phyloP scores from a whole-genome alignment of 2,888 invertebrate genomes.

The Sesia apiformis region DNA sequence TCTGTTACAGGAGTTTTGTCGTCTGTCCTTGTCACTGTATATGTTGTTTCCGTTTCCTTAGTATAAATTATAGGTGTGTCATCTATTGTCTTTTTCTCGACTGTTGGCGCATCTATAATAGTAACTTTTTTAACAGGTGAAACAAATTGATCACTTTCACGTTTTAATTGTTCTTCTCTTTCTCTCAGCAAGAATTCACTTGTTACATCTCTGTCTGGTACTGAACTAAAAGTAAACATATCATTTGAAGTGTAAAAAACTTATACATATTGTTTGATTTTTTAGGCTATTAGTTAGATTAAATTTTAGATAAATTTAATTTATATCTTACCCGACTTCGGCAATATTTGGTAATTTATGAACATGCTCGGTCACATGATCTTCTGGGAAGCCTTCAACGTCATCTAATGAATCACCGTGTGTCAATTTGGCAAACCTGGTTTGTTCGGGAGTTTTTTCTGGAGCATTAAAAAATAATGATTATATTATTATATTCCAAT shows the following conservation, averaged over 20 bases:
- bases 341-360: slow-evolving; percentile 64
- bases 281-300: no score
- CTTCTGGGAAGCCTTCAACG: slow-evolving; percentile 69
- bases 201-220: slow-evolving; percentile 39
- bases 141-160: slow-evolving; percentile 24
- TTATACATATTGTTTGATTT: no score
- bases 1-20: slow-evolving; percentile 22
- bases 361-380: slow-evolving; percentile 58
- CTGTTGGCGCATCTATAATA: slow-evolving; percentile 5
- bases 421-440: slow-evolving; percentile 43
- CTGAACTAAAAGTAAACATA: slow-evolving; percentile 23
- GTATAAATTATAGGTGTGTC: slow-evolving; percentile 22
- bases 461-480: slow-evolving; percentile 6
- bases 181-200: slow-evolving; percentile 48
- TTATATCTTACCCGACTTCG: slow-evolving; percentile 50
- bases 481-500: not conserved
- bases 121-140: slow-evolving; percentile 3
- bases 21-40: slow-evolving; percentile 22
- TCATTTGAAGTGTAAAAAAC: no score
- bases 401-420: slow-evolving; percentile 70
- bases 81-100: slow-evolving; percentile 7
- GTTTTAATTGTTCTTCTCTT: slow-evolving; percentile 49
- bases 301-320: not conserved
- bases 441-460: slow-evolving; percentile 37
- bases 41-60: slow-evolving; percentile 32